Evolutionary conservation across 2,113 vertebrate species (phyloP), one percentile per base, ranked within the genome.

Genomic region (Indri indri): DNA sequence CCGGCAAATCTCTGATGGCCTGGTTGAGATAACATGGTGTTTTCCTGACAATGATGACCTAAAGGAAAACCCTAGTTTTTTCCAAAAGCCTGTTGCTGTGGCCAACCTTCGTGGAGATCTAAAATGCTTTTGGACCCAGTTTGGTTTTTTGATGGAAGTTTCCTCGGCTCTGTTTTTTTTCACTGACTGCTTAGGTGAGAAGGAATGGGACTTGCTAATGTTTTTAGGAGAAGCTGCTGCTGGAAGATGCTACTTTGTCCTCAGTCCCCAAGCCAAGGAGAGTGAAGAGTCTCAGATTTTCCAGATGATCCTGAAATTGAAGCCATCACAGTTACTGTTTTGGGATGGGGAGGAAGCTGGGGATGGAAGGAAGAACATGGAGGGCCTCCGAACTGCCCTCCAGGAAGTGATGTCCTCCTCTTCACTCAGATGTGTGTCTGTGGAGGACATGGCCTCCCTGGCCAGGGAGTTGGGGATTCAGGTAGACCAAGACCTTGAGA

Each of bases 11-110:
- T 98, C 99, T 4, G 98, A 99, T 81, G 99, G 99, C 7, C 90
- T 99, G 30, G 98, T 99, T 13, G 99, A 99, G 92, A 96, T 99
- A 11, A 97, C 97, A 8, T 99, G 99, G 99, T 98, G 96, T 98
- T 97, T 99, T 76, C 98, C 99, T n/a, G 93, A 91, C 2, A 20
- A 42, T 0, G 4, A 47, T 12, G 1, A 63, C 30, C 45, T 97
- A 5, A 98, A 97, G 70, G 59, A 80, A 34, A 54, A 66, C 40
- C 91, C 25, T 10, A 96, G 96, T 74, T 32, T 95, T 70, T 99
- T 98, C 45, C 97, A 97, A 82, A 97, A 98, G n/a, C 98, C 99
- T 40, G 18, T 99, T 27, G 98, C 98, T 6, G 59, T 99, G 34
- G 96, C 98, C 79, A 99, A 99, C 40, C 98, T 99, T 37, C 98